Evolutionary conservation across 2,888 invertebrate genomes (phyloP).

Genomic region (Machimus atricapillus): DNA sequence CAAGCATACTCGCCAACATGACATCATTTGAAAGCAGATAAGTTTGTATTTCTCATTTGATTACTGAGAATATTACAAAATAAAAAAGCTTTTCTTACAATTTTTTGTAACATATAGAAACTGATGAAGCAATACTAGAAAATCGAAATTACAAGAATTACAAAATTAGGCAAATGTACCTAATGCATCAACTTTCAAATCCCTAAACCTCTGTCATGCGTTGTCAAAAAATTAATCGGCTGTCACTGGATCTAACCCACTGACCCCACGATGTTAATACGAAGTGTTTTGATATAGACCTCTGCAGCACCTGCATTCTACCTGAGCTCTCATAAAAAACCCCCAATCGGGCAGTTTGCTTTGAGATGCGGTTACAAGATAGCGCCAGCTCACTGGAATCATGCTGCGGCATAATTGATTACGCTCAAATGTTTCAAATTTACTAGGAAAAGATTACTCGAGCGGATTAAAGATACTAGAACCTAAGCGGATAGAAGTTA

Average conservation of each 20-base stretch:
- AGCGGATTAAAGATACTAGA: neutral
- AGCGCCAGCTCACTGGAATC: neutral
- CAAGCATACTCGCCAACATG: no score
- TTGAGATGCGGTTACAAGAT: slow-evolving; percentile 7
- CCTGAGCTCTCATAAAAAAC: neutral
- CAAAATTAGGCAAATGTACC: neutral
- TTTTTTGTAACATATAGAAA: neutral
- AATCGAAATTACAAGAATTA: neutral
- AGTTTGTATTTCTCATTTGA: neutral
- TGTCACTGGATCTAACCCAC: neutral
- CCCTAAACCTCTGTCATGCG: neutral
- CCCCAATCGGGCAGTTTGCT: neutral
- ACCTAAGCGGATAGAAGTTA: neutral
- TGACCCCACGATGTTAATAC: neutral
- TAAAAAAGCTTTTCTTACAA: neutral
- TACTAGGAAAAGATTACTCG: neutral
- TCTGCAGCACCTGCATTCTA: neutral
- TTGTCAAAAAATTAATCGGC: neutral
- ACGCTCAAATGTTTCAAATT: neutral
- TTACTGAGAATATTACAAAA: neutral
- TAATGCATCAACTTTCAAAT: neutral
- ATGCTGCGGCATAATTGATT: slow-evolving; percentile 3
- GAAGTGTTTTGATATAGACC: neutral
- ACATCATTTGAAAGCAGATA: no score
- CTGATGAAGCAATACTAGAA: neutral